A percentile compares a stretch with the other conserved stretches of the same genome.
Conservation (phyloP, 1,140 invertebrate genomes). For the Drosophila sturtevanti region DNA sequence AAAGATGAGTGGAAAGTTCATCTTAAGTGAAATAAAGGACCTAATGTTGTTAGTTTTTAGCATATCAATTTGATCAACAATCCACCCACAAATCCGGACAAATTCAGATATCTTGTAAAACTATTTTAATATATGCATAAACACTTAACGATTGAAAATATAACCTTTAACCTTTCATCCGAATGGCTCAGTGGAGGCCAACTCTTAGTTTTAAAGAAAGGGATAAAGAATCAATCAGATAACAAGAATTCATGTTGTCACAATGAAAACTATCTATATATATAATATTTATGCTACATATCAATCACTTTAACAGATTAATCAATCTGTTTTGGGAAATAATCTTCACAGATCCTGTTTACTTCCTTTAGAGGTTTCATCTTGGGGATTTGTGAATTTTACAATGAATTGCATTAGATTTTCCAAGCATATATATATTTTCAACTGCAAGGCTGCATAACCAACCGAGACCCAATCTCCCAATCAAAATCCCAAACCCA, state of each 20-base stretch:
- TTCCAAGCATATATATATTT: background rate
- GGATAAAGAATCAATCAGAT: too few relatives aligned
- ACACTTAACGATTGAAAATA: too few relatives aligned
- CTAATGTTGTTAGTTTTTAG: background rate
- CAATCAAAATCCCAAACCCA: background rate
- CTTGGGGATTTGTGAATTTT: conserved; percentile 24
- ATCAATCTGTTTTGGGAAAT: background rate
- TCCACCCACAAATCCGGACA: too few relatives aligned
- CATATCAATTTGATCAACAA: too few relatives aligned
- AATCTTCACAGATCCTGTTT: background rate
- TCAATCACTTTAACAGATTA: conserved; percentile 3
- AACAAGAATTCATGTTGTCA: too few relatives aligned
- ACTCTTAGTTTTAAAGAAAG: too few relatives aligned
- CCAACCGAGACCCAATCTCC: background rate
- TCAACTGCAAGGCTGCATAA: conserved; percentile 40
- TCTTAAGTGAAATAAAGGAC: background rate
- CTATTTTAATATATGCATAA: too few relatives aligned
- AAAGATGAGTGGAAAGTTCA: background rate
- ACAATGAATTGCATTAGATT: conserved; percentile 59
- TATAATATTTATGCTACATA: background rate
- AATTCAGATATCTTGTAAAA: too few relatives aligned
- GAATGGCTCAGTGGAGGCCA: too few relatives aligned
- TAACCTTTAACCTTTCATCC: too few relatives aligned
- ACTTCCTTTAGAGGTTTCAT: background rate
- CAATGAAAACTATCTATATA: too few relatives aligned